Evolutionary conservation across 2,888 invertebrate species (phyloP), one percentile per base, ranked within the genome.

Genomic region (Saturnia pavonia): DNA sequence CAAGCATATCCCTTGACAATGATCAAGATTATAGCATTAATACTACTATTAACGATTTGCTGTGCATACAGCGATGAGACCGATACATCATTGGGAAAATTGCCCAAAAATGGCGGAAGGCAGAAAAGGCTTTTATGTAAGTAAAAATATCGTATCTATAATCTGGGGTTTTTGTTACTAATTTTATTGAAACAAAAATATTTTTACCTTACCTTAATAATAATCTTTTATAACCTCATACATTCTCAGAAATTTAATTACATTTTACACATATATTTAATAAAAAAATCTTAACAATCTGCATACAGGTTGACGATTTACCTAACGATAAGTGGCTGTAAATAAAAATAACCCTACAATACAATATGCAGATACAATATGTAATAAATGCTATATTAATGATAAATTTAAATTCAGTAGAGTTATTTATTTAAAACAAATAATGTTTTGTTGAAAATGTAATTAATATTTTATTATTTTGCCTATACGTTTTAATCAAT

Each of bases 11-110:
- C 73, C 76, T 77, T 77, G 75, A 86, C 77, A 77, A 91, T 87
- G 88, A 81, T 85, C 77, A 84, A 85, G 77, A 75, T 86, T 75
- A 75, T 83, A 66, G 77, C 80, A 72, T 75, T 88, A 72, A 51
- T 85, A 71, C 75, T 88, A 72, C 72, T 83, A 68, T 68, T 82
- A 70, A 74, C 79, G 45, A 74, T 84, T 65, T 81, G 78, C 63
- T 80, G 66, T 3, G 54, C 63, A 8, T 34, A 40, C 65, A n/a
- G 70, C 42, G n/a, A 48, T 67, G 72, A 57, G 43, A 69, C 16
- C 45, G 57, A 51, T 60, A 48, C 34, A 27, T 43, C 65, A 51
- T 60, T 54, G 51, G 69, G 69, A 69, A 51, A 71, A 71, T 48
- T 40, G 4, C 27, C 67, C 9, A 51, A 73, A 54, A 77, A 72